Base-by-base conservation (phyloP, 2,113 vertebrate species). In the Ciconia boyciana region DNA sequence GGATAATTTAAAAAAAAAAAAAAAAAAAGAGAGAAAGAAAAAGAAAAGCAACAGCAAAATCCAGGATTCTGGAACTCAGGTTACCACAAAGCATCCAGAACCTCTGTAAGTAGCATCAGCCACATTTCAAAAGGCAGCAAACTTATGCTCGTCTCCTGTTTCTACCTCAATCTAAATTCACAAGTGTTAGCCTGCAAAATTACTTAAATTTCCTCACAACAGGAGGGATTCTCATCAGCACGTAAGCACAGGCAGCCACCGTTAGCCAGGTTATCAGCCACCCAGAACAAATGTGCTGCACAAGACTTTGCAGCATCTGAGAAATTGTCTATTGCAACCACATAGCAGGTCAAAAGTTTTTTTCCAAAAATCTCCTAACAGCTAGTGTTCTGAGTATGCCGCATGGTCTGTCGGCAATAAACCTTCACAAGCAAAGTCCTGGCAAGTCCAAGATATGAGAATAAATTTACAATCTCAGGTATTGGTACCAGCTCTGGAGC, bases 151-250 rank as follows among this genome's bases (percentile, higher is more conserved):
- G 2, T 76, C 68, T 90, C 43, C 78, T 62, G 34, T 22, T 92
- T 80, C 49, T 61, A 62, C 62, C 34, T 61, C 62, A 34, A 22
- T 72, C 54, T 84, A 52, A 90, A 68, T 77, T 94, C 34, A 76
- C 13, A 11, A 66, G 25, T 29, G 52, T 80, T 66, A 90, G 81
- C 62, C 69, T 96, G 87, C 83, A 87, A 93, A 94, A 78, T 84
- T 49, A 94, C 96, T 95, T 90, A 57, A 16, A 92, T 89, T 95
- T 95, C 48, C 62, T 87, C 36, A 4, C 86, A 76, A 46, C 90
- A 86, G 74, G 89, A 95, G 86, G 92, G 76, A 91, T 93, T 95
- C 83, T 96, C 94, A 95, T 96, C 91, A 94, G 95, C 93, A 43
- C 15, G 1, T 15, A 44, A 87, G 72, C 52, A 60, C 65, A 58